Conservation (phyloP, 2,888 invertebrate genomes). For the Pharmacophagus antenor region DNA sequence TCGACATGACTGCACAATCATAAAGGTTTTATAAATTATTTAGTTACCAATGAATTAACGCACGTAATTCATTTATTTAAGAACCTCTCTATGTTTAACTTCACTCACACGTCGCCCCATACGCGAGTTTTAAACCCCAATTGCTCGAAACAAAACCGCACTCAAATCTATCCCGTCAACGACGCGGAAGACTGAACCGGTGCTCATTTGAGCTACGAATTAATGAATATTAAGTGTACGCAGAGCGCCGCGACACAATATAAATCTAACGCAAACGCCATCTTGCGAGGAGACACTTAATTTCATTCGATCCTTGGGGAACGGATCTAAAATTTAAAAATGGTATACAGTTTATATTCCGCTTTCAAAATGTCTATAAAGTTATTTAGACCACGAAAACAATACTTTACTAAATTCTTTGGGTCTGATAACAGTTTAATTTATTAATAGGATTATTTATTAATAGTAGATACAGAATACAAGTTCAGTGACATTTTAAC, state of each 20-base stretch:
- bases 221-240: constrained; percentile 74
- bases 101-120: neutral
- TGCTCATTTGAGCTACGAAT: constrained; percentile 51
- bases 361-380: neutral
- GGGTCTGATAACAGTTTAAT: too few relatives aligned
- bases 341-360: constrained; percentile 3
- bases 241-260: constrained; percentile 39
- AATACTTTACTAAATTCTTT: neutral
- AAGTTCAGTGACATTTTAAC: too few relatives aligned
- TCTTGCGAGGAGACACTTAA: constrained; percentile 50
- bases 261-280: constrained; percentile 41
- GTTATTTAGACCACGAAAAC: neutral
- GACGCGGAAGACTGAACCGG: constrained; percentile 55
- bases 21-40: too few relatives aligned
- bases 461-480: too few relatives aligned
- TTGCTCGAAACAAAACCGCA: constrained; percentile 46
- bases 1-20: too few relatives aligned
- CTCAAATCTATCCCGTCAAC: constrained; percentile 46
- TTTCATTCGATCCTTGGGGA: constrained; percentile 40
- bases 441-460: too few relatives aligned
- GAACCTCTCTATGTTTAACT: constrained; percentile 2
- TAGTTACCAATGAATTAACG: too few relatives aligned
- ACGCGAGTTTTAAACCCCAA: constrained; percentile 30
- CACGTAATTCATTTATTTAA: too few relatives aligned
- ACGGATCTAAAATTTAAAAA: constrained; percentile 34